Evolutionary conservation across 2,797 vertebrate species (phyloP).

Genomic region (Masticophis lateralis): DNA sequence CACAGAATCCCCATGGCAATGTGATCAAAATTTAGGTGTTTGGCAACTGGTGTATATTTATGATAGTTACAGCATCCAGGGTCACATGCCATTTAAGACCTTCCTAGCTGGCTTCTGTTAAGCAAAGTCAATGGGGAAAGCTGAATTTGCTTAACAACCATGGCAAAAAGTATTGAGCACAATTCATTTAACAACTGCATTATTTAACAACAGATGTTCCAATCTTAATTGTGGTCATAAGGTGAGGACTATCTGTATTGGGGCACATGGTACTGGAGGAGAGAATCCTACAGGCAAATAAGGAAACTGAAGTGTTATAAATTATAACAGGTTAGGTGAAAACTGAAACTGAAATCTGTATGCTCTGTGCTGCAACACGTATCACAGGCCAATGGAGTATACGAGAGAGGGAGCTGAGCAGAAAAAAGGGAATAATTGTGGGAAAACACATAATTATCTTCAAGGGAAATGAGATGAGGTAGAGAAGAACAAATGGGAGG

Average conservation of each 20-base stretch:
- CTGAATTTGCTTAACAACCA: too few species aligned
- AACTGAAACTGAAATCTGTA: not conserved
- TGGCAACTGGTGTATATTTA: too few species aligned
- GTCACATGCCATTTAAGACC: too few species aligned
- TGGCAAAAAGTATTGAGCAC: too few species aligned
- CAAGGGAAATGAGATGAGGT: not conserved
- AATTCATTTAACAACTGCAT: too few species aligned
- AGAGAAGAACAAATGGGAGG: not conserved
- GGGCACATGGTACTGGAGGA: not conserved
- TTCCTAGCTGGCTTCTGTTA: too few species aligned
- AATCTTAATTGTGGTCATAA: too few species aligned
- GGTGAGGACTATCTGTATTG: not conserved
- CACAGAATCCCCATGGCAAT: too few species aligned
- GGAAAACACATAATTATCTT: not conserved
- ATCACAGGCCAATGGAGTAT: not conserved
- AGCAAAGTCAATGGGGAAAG: too few species aligned
- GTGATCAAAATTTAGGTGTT: too few species aligned
- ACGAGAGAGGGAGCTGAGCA: not conserved
- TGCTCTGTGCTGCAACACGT: not conserved
- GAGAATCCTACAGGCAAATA: not conserved
- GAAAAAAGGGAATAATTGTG: not conserved
- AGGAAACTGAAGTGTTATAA: not conserved
- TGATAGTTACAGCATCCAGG: too few species aligned
- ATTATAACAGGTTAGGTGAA: not conserved
- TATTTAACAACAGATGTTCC: too few species aligned